phyloP scores from a whole-genome alignment of 2,888 invertebrate species.

The Tipula unca region DNA sequence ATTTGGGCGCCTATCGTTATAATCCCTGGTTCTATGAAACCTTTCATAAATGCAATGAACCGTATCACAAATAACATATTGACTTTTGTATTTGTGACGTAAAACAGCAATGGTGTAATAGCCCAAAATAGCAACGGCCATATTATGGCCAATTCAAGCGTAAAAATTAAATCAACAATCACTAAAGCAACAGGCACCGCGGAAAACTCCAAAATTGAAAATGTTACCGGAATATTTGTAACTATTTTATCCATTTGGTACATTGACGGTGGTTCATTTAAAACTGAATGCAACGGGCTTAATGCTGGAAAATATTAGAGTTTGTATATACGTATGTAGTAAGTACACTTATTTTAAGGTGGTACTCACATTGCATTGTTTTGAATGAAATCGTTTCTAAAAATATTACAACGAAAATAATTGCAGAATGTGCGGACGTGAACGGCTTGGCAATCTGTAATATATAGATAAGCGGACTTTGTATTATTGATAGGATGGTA shows the following conservation, averaged over 20 bases:
- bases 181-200: not conserved
- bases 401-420: not conserved
- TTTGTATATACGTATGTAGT: no score
- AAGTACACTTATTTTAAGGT: no score
- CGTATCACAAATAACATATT: not conserved
- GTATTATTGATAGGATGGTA: no score
- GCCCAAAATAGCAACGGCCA: not conserved
- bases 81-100: not conserved
- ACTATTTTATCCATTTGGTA: not conserved
- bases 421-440: no score
- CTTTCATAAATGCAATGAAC: not conserved
- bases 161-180: not conserved
- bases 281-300: not conserved
- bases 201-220: not conserved
- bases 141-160: not conserved
- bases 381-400: not conserved
- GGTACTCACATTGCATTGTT: not conserved
- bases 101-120: not conserved
- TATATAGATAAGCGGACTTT: no score
- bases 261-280: not conserved
- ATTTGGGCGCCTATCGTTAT: not conserved
- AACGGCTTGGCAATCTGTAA: no score
- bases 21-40: not conserved
- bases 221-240: not conserved
- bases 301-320: not conserved